Conservation (phyloP, 2,888 invertebrate genomes). For the Hydrotaea diabolus region DNA sequence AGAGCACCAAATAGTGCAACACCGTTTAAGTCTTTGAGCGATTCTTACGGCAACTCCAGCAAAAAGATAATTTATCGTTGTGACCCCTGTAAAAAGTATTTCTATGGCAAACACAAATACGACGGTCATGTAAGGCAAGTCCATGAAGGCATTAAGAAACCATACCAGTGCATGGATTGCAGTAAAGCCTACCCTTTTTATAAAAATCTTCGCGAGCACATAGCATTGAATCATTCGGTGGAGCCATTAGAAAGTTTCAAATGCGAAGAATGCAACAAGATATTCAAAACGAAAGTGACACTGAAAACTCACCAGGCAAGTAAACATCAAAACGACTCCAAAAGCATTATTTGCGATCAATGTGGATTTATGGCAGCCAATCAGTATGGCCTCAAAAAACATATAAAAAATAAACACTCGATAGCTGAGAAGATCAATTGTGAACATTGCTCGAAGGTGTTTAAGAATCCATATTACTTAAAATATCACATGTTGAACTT, state of each 20-base stretch:
- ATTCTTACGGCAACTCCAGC: neutral
- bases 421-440: constrained; percentile 60
- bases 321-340: constrained; percentile 36
- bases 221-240: constrained; percentile 42
- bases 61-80: constrained; percentile 56
- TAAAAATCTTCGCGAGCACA: constrained; percentile 57
- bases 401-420: constrained; percentile 61
- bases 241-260: constrained; percentile 35
- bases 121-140: constrained; percentile 59
- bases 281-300: constrained; percentile 55
- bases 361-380: constrained; percentile 61
- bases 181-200: constrained; percentile 56
- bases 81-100: constrained; percentile 55
- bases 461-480: constrained; percentile 58
- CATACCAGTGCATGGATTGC: constrained; percentile 58
- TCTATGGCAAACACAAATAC: constrained; percentile 54
- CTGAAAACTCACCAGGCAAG: constrained; percentile 54
- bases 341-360: constrained; percentile 57
- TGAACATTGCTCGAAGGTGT: constrained; percentile 61
- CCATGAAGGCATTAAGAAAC: constrained; percentile 51
- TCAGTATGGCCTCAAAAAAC: constrained; percentile 53
- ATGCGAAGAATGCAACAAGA: constrained; percentile 56
- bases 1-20: neutral
- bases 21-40: neutral
- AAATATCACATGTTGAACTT: constrained; percentile 64